These are phyloP conservation scores for Tipula vernalis DNA, from an alignment of 2,888 invertebrate genomes.

Conservation along the genomic window DNA sequence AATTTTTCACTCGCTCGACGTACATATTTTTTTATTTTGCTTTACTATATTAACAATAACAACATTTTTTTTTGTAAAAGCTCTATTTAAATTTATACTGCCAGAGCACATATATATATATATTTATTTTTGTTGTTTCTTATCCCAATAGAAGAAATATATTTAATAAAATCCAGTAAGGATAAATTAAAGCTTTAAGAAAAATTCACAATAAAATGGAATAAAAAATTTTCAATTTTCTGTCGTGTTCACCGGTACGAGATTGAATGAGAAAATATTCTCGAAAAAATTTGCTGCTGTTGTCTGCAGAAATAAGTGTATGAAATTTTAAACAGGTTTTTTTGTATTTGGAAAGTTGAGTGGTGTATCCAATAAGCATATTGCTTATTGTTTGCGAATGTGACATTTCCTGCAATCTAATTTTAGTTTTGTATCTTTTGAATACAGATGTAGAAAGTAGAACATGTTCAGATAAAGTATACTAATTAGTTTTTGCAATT, in stretches of 20 bases:
- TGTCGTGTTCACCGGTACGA: not conserved
- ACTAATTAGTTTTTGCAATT: not conserved
- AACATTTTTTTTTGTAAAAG: not conserved
- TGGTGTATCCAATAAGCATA: not conserved
- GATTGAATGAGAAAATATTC: not conserved
- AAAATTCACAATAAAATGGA: not conserved
- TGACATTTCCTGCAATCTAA: not conserved
- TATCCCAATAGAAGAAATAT: not conserved
- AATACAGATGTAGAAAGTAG: not conserved
- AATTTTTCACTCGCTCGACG: not conserved
- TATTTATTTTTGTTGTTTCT: not conserved
- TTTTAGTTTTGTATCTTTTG: not conserved
- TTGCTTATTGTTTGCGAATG: not conserved
- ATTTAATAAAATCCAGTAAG: not conserved
- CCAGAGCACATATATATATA: not conserved
- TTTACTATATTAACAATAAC: not conserved
- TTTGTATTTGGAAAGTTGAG: not conserved
- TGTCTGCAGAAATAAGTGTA: not conserved
- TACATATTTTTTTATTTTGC: not conserved
- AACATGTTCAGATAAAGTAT: not conserved
- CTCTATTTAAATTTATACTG: not conserved
- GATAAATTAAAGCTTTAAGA: not conserved
- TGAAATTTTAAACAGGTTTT: not conserved
- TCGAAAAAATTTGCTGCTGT: not conserved
- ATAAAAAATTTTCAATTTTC: not conserved